Percentiles rank a stretch among this genome's conserved stretches.
These are phyloP conservation scores for Drosophila suboccidentalis DNA, from an alignment of 2,888 invertebrate genomes.

Conservation along the genomic window DNA sequence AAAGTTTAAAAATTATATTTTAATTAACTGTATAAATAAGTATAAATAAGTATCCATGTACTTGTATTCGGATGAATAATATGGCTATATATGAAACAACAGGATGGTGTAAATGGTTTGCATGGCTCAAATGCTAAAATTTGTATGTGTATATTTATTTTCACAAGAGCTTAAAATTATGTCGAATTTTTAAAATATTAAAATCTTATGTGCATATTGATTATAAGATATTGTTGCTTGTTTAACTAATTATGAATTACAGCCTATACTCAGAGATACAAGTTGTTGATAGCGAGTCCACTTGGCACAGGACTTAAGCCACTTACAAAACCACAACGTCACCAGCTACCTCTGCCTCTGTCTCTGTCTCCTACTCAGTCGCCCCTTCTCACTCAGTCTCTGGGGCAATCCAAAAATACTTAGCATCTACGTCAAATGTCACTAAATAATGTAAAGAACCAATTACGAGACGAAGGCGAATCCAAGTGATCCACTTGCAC, in stretches of 20 bases:
- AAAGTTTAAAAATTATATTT: no score
- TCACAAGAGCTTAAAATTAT: not conserved
- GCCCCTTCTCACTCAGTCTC: not conserved
- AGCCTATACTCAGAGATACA: not conserved
- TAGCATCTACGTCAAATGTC: constrained; percentile 61
- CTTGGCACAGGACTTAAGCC: constrained; percentile 21
- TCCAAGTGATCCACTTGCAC: constrained; percentile 61
- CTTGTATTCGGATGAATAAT: no score
- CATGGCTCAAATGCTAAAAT: no score
- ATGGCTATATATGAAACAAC: no score
- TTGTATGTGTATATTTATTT: not conserved
- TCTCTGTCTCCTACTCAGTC: not conserved
- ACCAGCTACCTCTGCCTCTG: not conserved
- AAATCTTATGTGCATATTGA: not conserved
- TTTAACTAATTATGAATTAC: not conserved
- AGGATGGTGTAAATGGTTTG: no score
- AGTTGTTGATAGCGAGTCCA: constrained; percentile 1
- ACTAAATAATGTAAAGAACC: constrained; percentile 57
- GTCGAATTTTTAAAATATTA: no score
- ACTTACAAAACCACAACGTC: constrained; percentile 6
- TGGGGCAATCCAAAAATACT: constrained; percentile 58
- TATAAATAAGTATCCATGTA: no score
- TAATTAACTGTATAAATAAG: no score
- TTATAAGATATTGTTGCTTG: not conserved
- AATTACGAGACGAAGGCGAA: constrained; percentile 49